phyloP scores from a whole-genome alignment of 2,888 invertebrate genomes.

The Himalopsyche kuldschensis region DNA sequence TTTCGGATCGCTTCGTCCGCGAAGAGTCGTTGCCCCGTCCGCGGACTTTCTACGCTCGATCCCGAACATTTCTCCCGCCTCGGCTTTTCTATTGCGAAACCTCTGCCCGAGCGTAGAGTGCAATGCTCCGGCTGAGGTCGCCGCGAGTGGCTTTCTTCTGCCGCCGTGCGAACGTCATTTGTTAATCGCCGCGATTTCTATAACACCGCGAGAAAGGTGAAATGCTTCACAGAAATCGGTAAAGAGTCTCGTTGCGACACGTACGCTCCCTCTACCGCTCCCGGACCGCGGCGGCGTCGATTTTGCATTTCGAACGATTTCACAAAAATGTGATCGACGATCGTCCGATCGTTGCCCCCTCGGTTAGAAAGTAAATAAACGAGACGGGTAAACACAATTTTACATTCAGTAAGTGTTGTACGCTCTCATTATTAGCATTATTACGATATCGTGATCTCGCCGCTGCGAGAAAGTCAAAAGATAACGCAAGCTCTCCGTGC shows the following conservation, averaged over 20 bases:
- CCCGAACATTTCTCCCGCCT: constrained; percentile 4
- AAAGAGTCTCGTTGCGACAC: constrained; percentile 51
- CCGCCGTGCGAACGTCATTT: constrained; percentile 41
- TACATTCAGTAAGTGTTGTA: neutral
- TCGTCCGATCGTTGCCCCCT: constrained; percentile 31
- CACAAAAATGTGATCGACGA: constrained; percentile 23
- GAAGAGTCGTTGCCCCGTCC: constrained; percentile 15
- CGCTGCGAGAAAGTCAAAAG: neutral
- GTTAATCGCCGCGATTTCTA: neutral
- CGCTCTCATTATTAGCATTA: neutral
- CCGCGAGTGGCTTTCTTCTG: constrained; percentile 54
- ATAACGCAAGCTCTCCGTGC: neutral
- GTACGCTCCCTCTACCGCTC: constrained; percentile 39
- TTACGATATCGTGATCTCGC: constrained; percentile 1
- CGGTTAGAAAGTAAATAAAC: constrained; percentile 26
- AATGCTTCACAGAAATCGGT: constrained; percentile 54
- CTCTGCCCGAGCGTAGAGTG: constrained; percentile 44
- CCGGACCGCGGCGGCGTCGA: constrained; percentile 47
- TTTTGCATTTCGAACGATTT: constrained; percentile 30
- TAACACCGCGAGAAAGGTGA: constrained; percentile 34
- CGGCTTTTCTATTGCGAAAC: constrained; percentile 54
- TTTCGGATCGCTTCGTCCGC: constrained; percentile 40
- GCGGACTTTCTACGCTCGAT: constrained; percentile 12
- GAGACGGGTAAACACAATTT: neutral
- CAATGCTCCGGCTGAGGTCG: constrained; percentile 50